These are phyloP conservation scores for Eulemur rubriventer DNA, from an alignment of 2,797 vertebrate species.

Conservation along the genomic window DNA sequence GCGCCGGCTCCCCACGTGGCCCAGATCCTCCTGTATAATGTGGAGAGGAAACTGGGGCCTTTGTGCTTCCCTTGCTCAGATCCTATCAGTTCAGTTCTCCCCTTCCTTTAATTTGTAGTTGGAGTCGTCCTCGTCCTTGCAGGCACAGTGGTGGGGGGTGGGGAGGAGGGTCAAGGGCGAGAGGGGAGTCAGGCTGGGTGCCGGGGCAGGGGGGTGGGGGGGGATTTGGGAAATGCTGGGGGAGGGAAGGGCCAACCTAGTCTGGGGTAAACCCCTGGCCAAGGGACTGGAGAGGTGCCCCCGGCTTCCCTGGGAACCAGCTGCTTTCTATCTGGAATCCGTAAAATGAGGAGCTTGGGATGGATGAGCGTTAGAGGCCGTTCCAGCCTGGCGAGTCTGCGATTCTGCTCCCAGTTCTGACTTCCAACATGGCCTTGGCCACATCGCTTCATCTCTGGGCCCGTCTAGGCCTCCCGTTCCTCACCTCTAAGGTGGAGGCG, in stretches of 20 bases:
- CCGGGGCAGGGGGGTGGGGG: not conserved
- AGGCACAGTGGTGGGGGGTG: not conserved
- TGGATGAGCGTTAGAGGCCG: fast-evolving
- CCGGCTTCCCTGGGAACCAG: fast-evolving
- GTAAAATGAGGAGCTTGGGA: not conserved
- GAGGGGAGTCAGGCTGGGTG: not conserved
- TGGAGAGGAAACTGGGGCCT: slow-evolving; percentile 54
- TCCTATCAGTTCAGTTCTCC: not conserved
- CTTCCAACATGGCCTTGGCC: not conserved
- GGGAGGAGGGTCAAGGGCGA: not conserved
- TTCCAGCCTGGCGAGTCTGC: not conserved
- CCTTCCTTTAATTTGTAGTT: slow-evolving; percentile 32
- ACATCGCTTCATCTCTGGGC: not conserved
- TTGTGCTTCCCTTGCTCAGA: slow-evolving; percentile 19
- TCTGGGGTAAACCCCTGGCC: fast-evolving
- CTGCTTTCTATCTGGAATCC: not conserved
- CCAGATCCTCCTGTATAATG: slow-evolving; percentile 43
- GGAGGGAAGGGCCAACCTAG: not conserved
- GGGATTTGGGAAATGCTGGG: not conserved
- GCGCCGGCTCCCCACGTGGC: not conserved
- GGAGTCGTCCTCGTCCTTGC: not conserved
- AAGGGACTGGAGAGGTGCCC: not conserved
- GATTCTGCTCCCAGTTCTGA: not conserved
- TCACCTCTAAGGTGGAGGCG: not conserved
- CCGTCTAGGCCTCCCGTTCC: not conserved